Percentiles rank a stretch among this genome's conserved stretches.
Evolutionary conservation across 2,113 vertebrate species (phyloP).

Genomic region (Menidia beryllina): DNA sequence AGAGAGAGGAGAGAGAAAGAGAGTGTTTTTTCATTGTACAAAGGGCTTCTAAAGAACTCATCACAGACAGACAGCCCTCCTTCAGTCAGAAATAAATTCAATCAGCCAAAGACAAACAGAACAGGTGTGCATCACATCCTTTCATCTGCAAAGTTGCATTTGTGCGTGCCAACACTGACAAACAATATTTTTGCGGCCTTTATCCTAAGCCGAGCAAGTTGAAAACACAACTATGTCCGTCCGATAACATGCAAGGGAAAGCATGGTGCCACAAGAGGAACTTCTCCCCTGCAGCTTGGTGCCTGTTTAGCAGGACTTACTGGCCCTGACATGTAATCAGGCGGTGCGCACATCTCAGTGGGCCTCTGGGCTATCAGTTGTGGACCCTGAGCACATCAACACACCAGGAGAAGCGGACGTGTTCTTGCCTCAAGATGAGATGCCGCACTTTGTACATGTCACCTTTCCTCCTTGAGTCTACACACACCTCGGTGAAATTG

Average conservation of each 20-base stretch:
- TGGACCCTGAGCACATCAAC: constrained; percentile 23
- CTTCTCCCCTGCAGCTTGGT: constrained; percentile 9
- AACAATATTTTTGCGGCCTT: constrained; percentile 57
- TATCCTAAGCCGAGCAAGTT: constrained; percentile 44
- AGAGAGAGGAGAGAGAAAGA: too few species aligned
- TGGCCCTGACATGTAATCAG: constrained; percentile 76
- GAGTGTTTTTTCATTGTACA: neutral
- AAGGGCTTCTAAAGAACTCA: constrained; percentile 10
- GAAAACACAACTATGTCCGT: constrained; percentile 37
- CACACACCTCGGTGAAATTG: neutral
- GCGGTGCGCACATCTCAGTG: constrained; percentile 20
- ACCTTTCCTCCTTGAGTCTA: constrained; percentile 25
- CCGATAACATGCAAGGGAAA: constrained; percentile 44
- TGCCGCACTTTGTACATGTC: constrained; percentile 60
- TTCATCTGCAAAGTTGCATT: constrained; percentile 28
- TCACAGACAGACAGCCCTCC: constrained; percentile 22
- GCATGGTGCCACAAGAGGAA: constrained; percentile 27
- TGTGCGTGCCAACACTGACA: constrained; percentile 45
- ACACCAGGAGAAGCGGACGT: constrained; percentile 9
- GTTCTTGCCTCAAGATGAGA: constrained; percentile 58
- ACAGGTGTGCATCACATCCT: constrained; percentile 39
- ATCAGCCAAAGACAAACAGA: constrained; percentile 50
- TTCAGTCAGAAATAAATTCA: constrained; percentile 46
- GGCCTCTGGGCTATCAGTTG: constrained; percentile 26
- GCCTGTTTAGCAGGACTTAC: constrained; percentile 60